Evolutionary conservation across 2,888 invertebrate genomes (phyloP).

Genomic region (Portevinia maculata): DNA sequence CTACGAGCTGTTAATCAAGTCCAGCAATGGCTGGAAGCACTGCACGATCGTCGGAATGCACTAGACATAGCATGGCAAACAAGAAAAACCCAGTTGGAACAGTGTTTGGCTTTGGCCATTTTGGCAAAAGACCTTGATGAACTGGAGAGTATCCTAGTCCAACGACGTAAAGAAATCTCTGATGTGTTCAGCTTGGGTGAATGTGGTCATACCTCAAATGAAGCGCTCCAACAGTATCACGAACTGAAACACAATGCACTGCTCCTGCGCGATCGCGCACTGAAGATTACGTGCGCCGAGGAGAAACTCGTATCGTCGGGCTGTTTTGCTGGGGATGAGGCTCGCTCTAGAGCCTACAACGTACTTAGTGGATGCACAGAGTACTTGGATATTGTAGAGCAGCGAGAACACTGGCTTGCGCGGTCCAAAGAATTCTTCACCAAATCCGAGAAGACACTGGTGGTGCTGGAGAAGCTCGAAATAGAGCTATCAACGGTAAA

Average conservation of each 20-base stretch:
- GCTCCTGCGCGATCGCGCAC: conserved; percentile 89
- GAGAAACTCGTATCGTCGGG: conserved; percentile 89
- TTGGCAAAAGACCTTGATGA: conserved; percentile 88
- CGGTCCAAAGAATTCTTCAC: conserved; percentile 89
- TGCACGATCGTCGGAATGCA: conserved; percentile 89
- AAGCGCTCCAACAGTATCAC: conserved; percentile 87
- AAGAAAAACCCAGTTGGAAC: conserved; percentile 90
- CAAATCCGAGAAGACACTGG: conserved; percentile 88
- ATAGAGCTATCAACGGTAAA: conserved; percentile 87
- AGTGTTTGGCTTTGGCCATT: conserved; percentile 89
- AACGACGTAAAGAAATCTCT: conserved; percentile 84
- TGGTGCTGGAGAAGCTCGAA: conserved; percentile 89
- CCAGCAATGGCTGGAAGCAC: conserved; percentile 88
- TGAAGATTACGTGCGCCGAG: conserved; percentile 90
- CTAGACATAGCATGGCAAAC: conserved; percentile 88
- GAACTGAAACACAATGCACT: conserved; percentile 88
- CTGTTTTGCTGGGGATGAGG: conserved; percentile 88
- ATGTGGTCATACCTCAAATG: conserved; percentile 87
- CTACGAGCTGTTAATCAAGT: conserved; percentile 86
- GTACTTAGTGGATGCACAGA: conserved; percentile 87
- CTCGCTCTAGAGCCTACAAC: conserved; percentile 87
- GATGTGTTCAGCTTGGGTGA: conserved; percentile 86
- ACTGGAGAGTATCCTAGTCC: conserved; percentile 85
- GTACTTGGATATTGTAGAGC: conserved; percentile 88
- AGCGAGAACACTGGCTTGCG: conserved; percentile 87